These are phyloP conservation scores for Hydrocynus forskahlii DNA, from an alignment of 2,797 vertebrate genomes.

Conservation along the genomic window DNA sequence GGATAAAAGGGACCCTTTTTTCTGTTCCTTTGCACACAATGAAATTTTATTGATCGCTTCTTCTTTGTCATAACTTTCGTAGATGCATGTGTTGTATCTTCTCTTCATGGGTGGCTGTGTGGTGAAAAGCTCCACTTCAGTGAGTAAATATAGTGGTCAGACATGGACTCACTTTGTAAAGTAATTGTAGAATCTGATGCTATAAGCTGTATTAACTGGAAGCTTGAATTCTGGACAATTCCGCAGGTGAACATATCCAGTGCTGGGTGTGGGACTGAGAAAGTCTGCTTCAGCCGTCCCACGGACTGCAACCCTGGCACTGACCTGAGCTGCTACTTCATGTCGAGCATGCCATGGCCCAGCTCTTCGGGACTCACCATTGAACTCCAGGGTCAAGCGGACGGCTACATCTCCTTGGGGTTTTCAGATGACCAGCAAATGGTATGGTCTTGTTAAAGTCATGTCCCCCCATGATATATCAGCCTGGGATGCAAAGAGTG, in stretches of 20 bases:
- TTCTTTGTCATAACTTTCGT: neutral
- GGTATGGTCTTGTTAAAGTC: slow-evolving; percentile 64
- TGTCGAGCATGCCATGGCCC: slow-evolving; percentile 65
- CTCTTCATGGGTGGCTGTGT: neutral
- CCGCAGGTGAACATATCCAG: slow-evolving; percentile 57
- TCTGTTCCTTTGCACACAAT: neutral
- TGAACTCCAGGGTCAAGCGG: slow-evolving; percentile 71
- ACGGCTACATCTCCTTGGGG: slow-evolving; percentile 78
- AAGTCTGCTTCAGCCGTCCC: slow-evolving; percentile 77
- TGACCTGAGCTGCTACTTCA: slow-evolving; percentile 70
- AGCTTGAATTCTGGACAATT: neutral
- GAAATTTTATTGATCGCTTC: neutral
- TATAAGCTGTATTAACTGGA: neutral
- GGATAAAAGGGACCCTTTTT: no score
- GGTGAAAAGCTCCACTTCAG: neutral
- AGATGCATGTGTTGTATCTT: neutral
- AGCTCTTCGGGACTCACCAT: slow-evolving; percentile 51
- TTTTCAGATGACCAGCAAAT: slow-evolving; percentile 80
- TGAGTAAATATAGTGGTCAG: neutral
- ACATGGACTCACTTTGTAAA: neutral
- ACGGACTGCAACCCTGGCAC: slow-evolving; percentile 67
- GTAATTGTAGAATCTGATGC: neutral
- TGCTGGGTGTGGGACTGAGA: slow-evolving; percentile 68
- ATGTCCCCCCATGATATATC: neutral
- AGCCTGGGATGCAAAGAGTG: neutral